Evolutionary conservation across 2,888 invertebrate genomes (phyloP).

Genomic region (Halictus ligatus): DNA sequence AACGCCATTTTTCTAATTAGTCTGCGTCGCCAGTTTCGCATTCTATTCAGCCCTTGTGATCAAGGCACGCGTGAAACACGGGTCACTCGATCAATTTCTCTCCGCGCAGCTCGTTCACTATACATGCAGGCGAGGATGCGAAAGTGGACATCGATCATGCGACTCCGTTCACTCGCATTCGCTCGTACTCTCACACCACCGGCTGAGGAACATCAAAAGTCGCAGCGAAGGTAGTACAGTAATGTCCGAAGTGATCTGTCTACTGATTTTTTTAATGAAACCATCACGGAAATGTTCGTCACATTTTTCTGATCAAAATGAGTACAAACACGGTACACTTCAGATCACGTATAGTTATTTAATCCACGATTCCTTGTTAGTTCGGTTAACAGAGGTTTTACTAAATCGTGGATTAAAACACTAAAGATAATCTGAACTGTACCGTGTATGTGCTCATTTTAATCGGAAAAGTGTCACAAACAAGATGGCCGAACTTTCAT

Average conservation of each 20-base stretch:
- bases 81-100: conserved; percentile 15
- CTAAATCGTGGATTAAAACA: background rate
- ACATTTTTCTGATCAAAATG: background rate
- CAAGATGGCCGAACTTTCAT: background rate
- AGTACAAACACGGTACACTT: background rate
- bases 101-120: background rate
- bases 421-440: background rate
- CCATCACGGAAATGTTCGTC: background rate
- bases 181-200: conserved; percentile 14
- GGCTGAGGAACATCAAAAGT: conserved; percentile 66
- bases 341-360: background rate
- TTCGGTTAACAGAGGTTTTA: too few species aligned
- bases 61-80: conserved; percentile 7
- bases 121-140: background rate
- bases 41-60: background rate
- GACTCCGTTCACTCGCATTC: background rate
- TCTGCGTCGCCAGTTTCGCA: conserved; percentile 15
- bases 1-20: conserved; percentile 41
- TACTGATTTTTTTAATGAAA: background rate
- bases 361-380: too few species aligned
- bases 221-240: conserved; percentile 72
- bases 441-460: background rate
- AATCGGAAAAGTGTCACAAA: background rate
- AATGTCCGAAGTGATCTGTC: background rate
- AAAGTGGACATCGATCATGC: background rate